Base-by-base conservation (phyloP, 2,888 invertebrate species). In the Nipponacmea schrenckii region DNA sequence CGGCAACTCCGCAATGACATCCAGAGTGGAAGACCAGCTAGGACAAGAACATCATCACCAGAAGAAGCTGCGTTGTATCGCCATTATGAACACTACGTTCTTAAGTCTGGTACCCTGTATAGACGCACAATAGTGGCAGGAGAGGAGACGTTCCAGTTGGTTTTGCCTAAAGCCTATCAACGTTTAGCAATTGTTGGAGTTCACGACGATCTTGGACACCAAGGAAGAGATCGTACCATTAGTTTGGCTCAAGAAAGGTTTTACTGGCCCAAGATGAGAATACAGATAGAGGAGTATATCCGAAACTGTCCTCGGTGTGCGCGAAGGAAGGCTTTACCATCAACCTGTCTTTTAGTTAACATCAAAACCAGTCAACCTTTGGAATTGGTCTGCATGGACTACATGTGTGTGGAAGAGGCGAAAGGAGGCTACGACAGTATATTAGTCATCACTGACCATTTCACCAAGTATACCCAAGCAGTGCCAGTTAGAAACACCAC, bases 311-410 rank as follows among this genome's bases (percentile, higher is more conserved):
- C 62, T 15, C 4, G 64, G 15, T 71, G 67, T 62, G n/a, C 27
- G 20, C 50, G 27, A 17, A 46, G 71, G 24, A 68, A 68, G 27
- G 20, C 64, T 24, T 8, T 48, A 15, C 50, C 50, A 50, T 50
- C 50, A 50, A 50, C 50, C 14, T 50, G 50, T 50, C 50, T 12
- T 14, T 15, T 50, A 14, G 15, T 50, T 4, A 50, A 50, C 50
- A 50, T 50, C 50, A 50, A 50, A 10, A 39, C 62, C 1, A 24
- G 15, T 26, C 62, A 62, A 0, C 68, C 66, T 15, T n/a, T 66
- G 45, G 67, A 67, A 67, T 39, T 67, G 20, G 63, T 71, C 1
- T 71, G 71, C 45, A 71, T 71, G 65, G 71, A 71, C 24, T 64
- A 39, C 31, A 17, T 71, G 17, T 56, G 62, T 24, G 62, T 71